Conservation (phyloP, 2,113 vertebrate species). For the Nothoprocta perdicaria region DNA sequence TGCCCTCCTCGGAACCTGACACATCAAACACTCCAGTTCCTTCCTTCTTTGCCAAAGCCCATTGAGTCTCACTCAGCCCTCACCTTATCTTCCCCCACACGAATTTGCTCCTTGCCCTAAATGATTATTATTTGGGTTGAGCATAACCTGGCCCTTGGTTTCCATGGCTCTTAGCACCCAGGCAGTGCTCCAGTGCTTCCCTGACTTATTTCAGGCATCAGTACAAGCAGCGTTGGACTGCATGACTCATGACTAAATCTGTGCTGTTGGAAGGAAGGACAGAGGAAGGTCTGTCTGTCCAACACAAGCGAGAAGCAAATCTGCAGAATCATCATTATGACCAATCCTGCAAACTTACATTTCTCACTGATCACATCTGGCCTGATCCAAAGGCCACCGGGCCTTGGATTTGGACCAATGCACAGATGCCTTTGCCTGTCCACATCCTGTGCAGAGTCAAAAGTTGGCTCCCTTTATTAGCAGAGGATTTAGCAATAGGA, state of each 20-base stretch:
- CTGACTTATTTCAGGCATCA: neutral
- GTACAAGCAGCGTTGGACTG: neutral
- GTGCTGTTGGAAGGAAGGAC: conserved; percentile 35
- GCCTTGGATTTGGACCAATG: conserved; percentile 46
- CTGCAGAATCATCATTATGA: conserved; percentile 55
- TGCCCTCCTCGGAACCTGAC: neutral
- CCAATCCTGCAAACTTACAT: neutral
- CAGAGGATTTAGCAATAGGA: conserved; percentile 49
- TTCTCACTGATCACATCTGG: conserved; percentile 32
- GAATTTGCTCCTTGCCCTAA: conserved; percentile 1
- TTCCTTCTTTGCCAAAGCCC: neutral
- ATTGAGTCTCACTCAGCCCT: neutral
- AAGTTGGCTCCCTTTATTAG: conserved; percentile 29
- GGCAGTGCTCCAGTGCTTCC: conserved; percentile 25
- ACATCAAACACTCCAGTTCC: neutral
- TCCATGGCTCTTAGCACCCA: neutral
- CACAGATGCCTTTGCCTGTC: neutral
- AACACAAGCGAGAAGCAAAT: neutral
- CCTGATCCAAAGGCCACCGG: conserved; percentile 32
- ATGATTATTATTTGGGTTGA: neutral
- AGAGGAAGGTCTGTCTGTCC: conserved; percentile 20
- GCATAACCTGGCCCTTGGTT: neutral
- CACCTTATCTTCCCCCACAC: neutral
- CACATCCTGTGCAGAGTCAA: neutral
- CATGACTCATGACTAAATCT: neutral